These are phyloP conservation scores for Caenorhabditis drosophilae DNA, from an alignment of 2,888 invertebrate genomes.

Conservation along the genomic window DNA sequence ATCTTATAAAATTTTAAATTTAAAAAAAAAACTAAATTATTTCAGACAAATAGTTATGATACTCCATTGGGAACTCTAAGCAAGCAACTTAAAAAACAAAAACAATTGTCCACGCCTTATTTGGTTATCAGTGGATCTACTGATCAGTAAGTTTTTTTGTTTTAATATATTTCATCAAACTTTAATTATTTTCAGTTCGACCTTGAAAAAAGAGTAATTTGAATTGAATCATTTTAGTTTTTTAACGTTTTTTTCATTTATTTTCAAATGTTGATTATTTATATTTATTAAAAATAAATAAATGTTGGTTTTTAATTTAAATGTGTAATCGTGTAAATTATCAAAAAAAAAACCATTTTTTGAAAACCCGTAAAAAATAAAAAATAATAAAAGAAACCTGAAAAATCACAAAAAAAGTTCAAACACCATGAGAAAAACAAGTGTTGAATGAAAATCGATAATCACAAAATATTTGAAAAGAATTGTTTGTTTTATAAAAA, in stretches of 20 bases:
- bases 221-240: neutral
- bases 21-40: neutral
- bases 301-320: neutral
- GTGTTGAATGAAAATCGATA: constrained; percentile 13
- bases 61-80: constrained; percentile 93
- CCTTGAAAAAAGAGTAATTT: constrained; percentile 19
- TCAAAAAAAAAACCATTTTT: neutral
- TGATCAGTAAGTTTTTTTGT: constrained; percentile 20
- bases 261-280: neutral
- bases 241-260: neutral
- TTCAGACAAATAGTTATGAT: constrained; percentile 61
- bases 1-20: neutral
- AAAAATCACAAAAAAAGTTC: neutral
- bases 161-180: neutral
- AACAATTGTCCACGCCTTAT: constrained; percentile 65
- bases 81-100: constrained; percentile 90
- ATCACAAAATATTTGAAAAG: constrained; percentile 20
- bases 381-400: neutral
- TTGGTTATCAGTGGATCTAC: constrained; percentile 61
- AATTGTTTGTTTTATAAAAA: neutral
- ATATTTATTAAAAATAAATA: neutral
- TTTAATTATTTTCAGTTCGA: constrained; percentile 28
- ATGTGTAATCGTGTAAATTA: neutral
- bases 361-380: neutral
- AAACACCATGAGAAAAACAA: constrained; percentile 18